Evolutionary conservation across 2,797 vertebrate species (phyloP).

Genomic region (Xenops minutus): DNA sequence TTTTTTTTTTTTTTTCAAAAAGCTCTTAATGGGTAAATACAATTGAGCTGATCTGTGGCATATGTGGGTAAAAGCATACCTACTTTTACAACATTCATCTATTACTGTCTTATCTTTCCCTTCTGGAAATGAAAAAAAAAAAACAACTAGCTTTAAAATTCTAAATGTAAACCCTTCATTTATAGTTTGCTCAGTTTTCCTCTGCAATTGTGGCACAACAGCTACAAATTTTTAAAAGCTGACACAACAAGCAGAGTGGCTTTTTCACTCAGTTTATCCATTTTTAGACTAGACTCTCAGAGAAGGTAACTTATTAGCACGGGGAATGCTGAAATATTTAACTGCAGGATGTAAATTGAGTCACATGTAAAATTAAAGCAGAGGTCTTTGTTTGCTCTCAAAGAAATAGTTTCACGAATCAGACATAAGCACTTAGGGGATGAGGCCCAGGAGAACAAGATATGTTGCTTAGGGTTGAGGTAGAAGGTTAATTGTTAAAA

Average conservation of each 20-base stretch:
- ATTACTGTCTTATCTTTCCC: neutral
- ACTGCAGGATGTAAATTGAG: neutral
- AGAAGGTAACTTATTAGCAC: neutral
- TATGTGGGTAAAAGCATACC: neutral
- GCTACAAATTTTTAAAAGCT: neutral
- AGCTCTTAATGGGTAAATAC: neutral
- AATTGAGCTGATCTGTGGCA: neutral
- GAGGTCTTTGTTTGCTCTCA: neutral
- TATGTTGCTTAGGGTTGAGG: neutral
- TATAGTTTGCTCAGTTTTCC: neutral
- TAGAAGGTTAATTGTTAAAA: neutral
- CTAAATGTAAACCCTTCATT: neutral
- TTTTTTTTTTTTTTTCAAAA: neutral
- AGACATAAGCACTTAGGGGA: neutral
- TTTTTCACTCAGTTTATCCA: neutral
- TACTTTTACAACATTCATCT: neutral
- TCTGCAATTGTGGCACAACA: neutral
- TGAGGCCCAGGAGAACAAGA: neutral
- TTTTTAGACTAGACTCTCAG: neutral
- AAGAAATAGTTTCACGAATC: fast-evolving
- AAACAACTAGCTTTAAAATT: neutral
- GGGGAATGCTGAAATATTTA: neutral
- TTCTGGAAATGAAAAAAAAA: neutral
- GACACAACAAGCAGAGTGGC: neutral
- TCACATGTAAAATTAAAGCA: neutral